Evolutionary conservation across 2,113 vertebrate species (phyloP), one percentile per base, ranked within the genome.

Genomic region (Dipodomys spectabilis): DNA sequence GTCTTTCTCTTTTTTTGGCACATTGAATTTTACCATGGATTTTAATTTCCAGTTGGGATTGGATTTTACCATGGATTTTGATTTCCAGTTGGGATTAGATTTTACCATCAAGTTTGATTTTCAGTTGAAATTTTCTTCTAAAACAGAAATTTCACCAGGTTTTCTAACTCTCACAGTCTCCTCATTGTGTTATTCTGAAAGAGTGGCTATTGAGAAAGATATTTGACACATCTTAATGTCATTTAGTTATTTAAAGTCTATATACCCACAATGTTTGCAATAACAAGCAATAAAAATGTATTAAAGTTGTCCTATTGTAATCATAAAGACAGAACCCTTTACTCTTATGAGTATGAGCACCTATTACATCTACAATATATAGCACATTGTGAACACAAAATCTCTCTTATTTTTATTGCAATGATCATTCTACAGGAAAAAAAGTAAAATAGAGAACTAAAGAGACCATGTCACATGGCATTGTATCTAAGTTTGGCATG

Each of bases 351-450:
- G 28, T 92, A 49, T 0, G 82, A 19, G 45, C 67, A 86, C 96
- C 62, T 74, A 75, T 57, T 82, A 80, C 30, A 39, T 45, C 44
- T 78, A 45, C 19, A 3, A 69, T 68, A 64, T 67, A 28, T 67
- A 67, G 92, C 35, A 79, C 9, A 89, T 83, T n/a, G 68, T 28
- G 9, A 84, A 82, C 86, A 91, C 53, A 96, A 75, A 93, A 75
- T 69, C 78, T 95, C 25, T 92, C 8, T 67, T 92, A 25, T 49
- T 60, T 89, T 87, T 80, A 95, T 69, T 68, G 23, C 28, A 86
- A 49, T 73, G 12, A 79, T 5, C 82, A n/a, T 91, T 22, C 28
- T 91, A 6, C 53, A 82, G 57, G 20, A 4, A 94, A 80, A 62
- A 27, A 57, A 3, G 53, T 65, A 64, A 91, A 92, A 86, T 68